Evolutionary conservation across 2,888 invertebrate genomes (phyloP).

Genomic region (Lagria hirta): DNA sequence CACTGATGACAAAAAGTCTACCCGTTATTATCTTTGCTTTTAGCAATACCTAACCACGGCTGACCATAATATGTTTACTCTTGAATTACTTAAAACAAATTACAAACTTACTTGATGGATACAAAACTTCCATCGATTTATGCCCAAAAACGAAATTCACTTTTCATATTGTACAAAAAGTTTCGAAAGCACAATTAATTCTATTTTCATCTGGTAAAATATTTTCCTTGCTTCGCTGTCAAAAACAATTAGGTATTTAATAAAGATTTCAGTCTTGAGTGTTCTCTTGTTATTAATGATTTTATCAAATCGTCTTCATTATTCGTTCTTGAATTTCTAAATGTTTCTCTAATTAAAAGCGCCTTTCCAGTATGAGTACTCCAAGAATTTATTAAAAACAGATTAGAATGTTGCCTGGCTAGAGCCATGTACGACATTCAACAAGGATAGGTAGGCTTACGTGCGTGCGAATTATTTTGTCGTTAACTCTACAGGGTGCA

Average conservation of each 20-base stretch:
- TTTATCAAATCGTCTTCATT: conserved; percentile 17
- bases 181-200: too few species aligned
- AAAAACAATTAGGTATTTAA: conserved; percentile 20
- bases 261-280: too few species aligned
- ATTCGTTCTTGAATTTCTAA: conserved; percentile 12
- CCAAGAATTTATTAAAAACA: conserved; percentile 17
- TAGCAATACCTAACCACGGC: too few species aligned
- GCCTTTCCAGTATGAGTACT: conserved; percentile 15
- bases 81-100: too few species aligned
- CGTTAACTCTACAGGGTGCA: conserved; percentile 6
- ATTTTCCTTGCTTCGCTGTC: conserved; percentile 17
- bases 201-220: conserved; percentile 16
- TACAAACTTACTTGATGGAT: too few species aligned
- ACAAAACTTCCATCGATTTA: too few species aligned
- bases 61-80: too few species aligned
- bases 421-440: conserved; percentile 12
- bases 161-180: too few species aligned
- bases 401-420: conserved; percentile 17
- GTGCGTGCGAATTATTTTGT: conserved; percentile 13
- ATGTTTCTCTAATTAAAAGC: conserved; percentile 22
- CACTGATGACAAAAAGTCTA: too few species aligned
- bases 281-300: conserved; percentile 25
- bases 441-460: conserved; percentile 12
- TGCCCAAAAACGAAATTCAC: too few species aligned
- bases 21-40: too few species aligned